Base-by-base conservation (phyloP, 2,113 vertebrate species). In the Perca schrenkii region DNA sequence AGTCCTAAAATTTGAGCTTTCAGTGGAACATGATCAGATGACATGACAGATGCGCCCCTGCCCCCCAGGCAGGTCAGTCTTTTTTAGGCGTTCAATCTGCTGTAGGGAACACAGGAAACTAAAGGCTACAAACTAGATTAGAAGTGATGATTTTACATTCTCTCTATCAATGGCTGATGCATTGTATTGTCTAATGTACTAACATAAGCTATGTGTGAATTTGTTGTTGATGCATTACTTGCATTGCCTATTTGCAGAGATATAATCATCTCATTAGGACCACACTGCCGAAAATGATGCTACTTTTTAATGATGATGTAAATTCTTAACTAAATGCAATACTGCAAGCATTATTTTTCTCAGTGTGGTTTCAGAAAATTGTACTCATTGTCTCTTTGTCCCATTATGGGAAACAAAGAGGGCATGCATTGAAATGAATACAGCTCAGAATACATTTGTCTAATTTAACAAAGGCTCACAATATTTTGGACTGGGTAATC, bases 371-470 rank as follows among this genome's bases (percentile, higher is more conserved):
- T 86, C 77, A 85, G 81, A 86, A 88, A 74, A 89, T 74, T 62
- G 82, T 54, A 36, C 77, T 73, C 89, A 86, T 86, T 74, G 84
- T 85, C 83, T 92, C 90, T 92, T 91, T 92, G 88, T 74, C 89
- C 87, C 82, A 80, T 31, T 71, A 61, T 22, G 62, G 75, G 84
- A 85, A 88, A 85, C 88, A 93, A 93, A 92, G 89, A 88, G 80
- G 71, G 80, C 83, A 83, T 68, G 68, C 89, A 84, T 77, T 67
- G 49, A 80, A 83, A 85, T 73, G 73, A 84, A 89, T 70, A 92
- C 94, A 93, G 94, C 91, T 94, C 92, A 88, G 93, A 95, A 94
- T 94, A 94, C 95, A 94, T 94, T 91, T 94, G 77, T 89, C 73
- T 83, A 79, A 89, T 91, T 84, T 67, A 72, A 65, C 52, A 66